Percentiles rank a stretch among this genome's conserved stretches.
phyloP scores from a whole-genome alignment of 2,888 invertebrate genomes.

The Spilarctia lutea region DNA sequence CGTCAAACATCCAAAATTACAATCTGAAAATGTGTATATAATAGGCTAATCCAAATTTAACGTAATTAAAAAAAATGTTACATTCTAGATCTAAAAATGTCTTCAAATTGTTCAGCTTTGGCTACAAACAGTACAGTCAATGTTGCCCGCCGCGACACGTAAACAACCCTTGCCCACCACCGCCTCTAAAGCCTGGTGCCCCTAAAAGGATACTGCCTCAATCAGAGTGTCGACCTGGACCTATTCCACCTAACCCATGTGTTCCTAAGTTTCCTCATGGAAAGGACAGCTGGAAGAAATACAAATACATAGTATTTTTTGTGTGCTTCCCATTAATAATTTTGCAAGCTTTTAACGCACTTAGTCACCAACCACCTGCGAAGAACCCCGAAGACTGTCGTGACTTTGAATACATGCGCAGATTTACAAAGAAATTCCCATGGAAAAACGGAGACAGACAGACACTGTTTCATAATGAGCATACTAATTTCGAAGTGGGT shows the following conservation, averaged over 20 bases:
- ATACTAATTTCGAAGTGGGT: constrained; percentile 85
- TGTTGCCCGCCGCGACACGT: constrained; percentile 66
- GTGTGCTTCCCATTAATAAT: constrained; percentile 70
- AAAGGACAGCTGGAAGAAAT: constrained; percentile 68
- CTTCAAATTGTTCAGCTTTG: constrained; percentile 8
- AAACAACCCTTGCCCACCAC: constrained; percentile 33
- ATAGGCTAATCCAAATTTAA: constrained; percentile 7
- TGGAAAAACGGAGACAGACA: constrained; percentile 94
- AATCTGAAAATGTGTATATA: constrained; percentile 8
- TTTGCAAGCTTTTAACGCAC: constrained; percentile 56
- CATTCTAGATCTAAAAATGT: neutral
- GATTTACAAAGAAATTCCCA: constrained; percentile 94
- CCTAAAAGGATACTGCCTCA: constrained; percentile 64
- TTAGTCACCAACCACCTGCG: constrained; percentile 49
- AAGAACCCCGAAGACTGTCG: constrained; percentile 64
- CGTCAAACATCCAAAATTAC: neutral
- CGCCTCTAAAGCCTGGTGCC: constrained; percentile 55
- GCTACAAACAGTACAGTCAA: constrained; percentile 52
- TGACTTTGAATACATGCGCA: constrained; percentile 91
- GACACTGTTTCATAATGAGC: constrained; percentile 94
- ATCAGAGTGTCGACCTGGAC: constrained; percentile 59
- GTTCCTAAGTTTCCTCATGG: constrained; percentile 64
- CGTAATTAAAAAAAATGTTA: constrained; percentile 22
- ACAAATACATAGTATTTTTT: constrained; percentile 65
- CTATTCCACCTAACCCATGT: constrained; percentile 67